Conservation (phyloP, 1,140 invertebrate genomes). For the Thalassaphorura encarpata region DNA sequence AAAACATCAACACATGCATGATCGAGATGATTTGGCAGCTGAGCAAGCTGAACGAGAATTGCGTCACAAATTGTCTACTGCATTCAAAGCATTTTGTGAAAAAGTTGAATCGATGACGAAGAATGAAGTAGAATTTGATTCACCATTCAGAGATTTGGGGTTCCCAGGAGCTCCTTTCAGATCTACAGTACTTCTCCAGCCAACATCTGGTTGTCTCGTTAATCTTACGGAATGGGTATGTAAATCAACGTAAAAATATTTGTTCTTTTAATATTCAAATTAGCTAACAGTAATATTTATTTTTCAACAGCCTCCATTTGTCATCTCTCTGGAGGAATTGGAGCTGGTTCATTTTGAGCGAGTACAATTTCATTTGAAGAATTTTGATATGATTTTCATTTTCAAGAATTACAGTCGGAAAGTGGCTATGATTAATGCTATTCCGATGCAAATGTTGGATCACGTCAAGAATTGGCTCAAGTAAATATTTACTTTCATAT, state of each 20-base stretch:
- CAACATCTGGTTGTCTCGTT: constrained; percentile 91
- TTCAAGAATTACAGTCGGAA: constrained; percentile 97
- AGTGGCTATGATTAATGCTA: constrained; percentile 90
- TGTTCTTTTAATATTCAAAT: constrained; percentile 3
- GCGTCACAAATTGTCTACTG: constrained; percentile 89
- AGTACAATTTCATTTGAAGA: constrained; percentile 96
- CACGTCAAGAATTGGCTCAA: constrained; percentile 99
- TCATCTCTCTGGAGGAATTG: constrained; percentile 93
- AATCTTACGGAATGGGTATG: constrained; percentile 93
- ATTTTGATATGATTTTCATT: constrained; percentile 99
- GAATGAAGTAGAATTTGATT: constrained; percentile 96
- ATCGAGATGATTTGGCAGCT: constrained; percentile 94
- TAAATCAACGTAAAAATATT: too few relatives aligned
- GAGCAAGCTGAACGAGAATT: constrained; percentile 97
- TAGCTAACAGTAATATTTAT: constrained; percentile 3
- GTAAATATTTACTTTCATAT: too few relatives aligned
- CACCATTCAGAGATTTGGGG: constrained; percentile 92
- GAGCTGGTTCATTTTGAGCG: constrained; percentile 98
- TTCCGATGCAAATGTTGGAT: constrained; percentile 97
- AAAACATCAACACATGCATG: constrained; percentile 99
- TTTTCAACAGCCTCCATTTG: constrained; percentile 77
- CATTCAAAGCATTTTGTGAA: constrained; percentile 97
- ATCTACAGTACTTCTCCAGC: constrained; percentile 90
- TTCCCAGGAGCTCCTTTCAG: constrained; percentile 97
- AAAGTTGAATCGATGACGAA: constrained; percentile 95